Conservation (phyloP, 2,888 invertebrate species). For the Cheilosia scutellata region DNA sequence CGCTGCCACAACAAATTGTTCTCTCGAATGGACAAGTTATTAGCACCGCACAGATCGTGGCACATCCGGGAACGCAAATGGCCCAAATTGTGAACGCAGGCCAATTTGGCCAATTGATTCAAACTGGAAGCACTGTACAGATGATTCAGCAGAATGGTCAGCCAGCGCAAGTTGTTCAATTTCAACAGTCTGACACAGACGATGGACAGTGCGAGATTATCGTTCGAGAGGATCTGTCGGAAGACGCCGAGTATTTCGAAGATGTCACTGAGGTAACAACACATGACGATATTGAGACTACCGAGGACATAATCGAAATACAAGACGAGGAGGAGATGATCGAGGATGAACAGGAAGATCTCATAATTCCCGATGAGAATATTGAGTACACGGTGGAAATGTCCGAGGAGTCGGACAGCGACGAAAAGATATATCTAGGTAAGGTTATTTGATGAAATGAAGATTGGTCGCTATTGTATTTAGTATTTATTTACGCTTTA, state of each 20-base stretch:
- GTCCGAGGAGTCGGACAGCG: slow-evolving; percentile 71
- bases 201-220: slow-evolving; percentile 79
- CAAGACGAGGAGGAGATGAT: slow-evolving; percentile 78
- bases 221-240: slow-evolving; percentile 81
- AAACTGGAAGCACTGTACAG: slow-evolving; percentile 83
- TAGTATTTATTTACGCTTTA: slow-evolving; percentile 48
- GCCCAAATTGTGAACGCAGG: slow-evolving; percentile 82
- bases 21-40: slow-evolving; percentile 83
- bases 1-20: slow-evolving; percentile 82
- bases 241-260: slow-evolving; percentile 82
- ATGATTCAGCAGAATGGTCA: slow-evolving; percentile 83
- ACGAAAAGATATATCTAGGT: slow-evolving; percentile 70
- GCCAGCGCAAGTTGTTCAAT: slow-evolving; percentile 78
- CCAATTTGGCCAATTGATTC: slow-evolving; percentile 78
- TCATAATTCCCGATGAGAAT: slow-evolving; percentile 59
- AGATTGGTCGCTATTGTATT: slow-evolving; percentile 41
- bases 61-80: slow-evolving; percentile 81
- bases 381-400: slow-evolving; percentile 69
- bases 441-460: slow-evolving; percentile 1
- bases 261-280: slow-evolving; percentile 81
- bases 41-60: slow-evolving; percentile 83
- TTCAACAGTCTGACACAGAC: slow-evolving; percentile 76
- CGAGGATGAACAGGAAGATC: slow-evolving; percentile 75
- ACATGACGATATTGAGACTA: slow-evolving; percentile 81
- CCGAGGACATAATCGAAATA: slow-evolving; percentile 80